Conservation (phyloP, 2,113 vertebrate species). For the Indri indri region DNA sequence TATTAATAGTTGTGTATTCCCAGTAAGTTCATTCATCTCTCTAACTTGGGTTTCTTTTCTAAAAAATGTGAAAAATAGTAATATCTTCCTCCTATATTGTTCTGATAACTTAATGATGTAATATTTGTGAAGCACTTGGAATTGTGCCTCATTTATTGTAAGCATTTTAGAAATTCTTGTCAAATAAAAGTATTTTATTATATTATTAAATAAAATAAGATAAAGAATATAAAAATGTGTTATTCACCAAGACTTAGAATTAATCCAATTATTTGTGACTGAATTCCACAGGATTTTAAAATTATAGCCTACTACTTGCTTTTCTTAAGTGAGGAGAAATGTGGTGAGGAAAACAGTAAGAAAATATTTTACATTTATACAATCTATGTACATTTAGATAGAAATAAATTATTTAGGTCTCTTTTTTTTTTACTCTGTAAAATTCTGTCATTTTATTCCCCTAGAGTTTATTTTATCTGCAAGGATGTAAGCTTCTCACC, state of each 20-base stretch:
- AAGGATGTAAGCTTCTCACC: not conserved
- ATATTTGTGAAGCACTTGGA: not conserved
- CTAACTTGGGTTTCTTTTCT: not conserved
- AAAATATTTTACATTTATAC: not conserved
- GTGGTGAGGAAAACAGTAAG: not conserved
- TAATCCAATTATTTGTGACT: not conserved
- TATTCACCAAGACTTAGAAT: not conserved
- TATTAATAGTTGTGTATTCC: not conserved
- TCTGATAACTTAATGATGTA: not conserved
- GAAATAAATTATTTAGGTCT: not conserved
- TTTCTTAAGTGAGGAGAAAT: not conserved
- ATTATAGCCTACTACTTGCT: no score
- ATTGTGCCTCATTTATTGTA: not conserved
- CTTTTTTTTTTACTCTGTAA: not conserved
- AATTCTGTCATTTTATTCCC: not conserved
- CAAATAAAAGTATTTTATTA: not conserved
- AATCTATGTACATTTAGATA: not conserved
- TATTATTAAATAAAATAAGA: not conserved
- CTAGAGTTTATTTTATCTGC: not conserved
- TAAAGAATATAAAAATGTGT: not conserved
- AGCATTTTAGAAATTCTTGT: not conserved
- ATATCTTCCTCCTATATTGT: not conserved
- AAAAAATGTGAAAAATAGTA: not conserved
- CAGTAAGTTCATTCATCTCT: not conserved
- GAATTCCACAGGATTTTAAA: not conserved